Evolutionary conservation across 2,113 vertebrate species (phyloP), one percentile per base, ranked within the genome.

Genomic region (Malaclemys terrapin): DNA sequence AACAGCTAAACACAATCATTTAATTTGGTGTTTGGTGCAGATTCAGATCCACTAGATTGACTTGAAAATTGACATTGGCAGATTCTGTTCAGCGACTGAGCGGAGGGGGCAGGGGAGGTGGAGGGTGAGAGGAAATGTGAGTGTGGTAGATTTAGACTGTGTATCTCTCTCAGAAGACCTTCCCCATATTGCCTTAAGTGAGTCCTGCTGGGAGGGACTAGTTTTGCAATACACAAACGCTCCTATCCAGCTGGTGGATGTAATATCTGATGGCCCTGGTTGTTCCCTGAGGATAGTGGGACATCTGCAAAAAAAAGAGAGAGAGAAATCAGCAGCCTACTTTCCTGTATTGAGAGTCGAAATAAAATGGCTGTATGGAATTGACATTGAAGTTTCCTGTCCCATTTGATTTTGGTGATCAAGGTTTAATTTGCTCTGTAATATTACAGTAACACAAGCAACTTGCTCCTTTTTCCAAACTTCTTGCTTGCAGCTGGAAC

Each of bases 1-100:
- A 52, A 76, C 75, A 47, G 54, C 75, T 35, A 8, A 1, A 1
- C 50, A 6, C 13, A 0, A 0, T 1, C 2, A 25, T 13, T 1
- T 24, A 1, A 0, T 4, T 3, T 59, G 27, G 35, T 47, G 20
- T 62, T 3, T 20, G n/a, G 14, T 81, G 62, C 59, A 45, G 79
- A 31, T 17, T 47, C 0, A 1, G 17, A 8, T 1, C 45, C 35
- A 3, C 42, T 2, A 27, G 6, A 0, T 25, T n/a, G 31, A 10
- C 65, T 13, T 16, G 56, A 35, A n/a, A 27, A 59, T 45, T 12
- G 10, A 25, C 14, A 14, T 5, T 2, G 13, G 10, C 20, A 10
- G 19, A 42, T 29, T 53, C 84, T 81, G 22, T n/a, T 4, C 35
- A 29, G 49, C 56, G 42, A 29, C 45, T 35, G n/a, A 16, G 9